Conservation (phyloP, 2,797 vertebrate genomes). For the Eidolon dupreanum region DNA sequence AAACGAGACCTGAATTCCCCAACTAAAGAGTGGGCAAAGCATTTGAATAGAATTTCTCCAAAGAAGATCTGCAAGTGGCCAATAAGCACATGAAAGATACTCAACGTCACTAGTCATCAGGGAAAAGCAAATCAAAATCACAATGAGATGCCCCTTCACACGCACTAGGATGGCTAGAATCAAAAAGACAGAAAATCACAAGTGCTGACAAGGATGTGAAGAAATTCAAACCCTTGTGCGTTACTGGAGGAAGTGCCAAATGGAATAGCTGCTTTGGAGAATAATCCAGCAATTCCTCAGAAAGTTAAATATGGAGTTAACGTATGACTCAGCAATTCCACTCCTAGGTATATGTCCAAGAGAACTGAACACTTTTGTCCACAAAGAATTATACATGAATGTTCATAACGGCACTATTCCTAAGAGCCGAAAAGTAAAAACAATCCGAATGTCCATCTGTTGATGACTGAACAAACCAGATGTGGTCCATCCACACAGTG, state of each 20-base stretch:
- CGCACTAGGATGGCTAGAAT: background rate
- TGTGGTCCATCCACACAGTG: rapidly evolving
- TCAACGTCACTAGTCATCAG: background rate
- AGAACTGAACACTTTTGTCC: background rate
- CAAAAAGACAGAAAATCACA: background rate
- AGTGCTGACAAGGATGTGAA: background rate
- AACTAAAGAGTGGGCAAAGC: background rate
- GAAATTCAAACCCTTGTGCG: background rate
- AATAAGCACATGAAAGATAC: background rate
- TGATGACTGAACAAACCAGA: background rate
- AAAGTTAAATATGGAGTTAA: background rate
- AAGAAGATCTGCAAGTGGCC: background rate
- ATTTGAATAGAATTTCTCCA: background rate
- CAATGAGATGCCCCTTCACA: background rate
- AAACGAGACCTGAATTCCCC: background rate
- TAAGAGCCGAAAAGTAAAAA: background rate
- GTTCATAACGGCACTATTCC: background rate
- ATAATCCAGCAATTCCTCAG: background rate
- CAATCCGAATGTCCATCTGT: background rate
- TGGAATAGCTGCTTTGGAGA: background rate
- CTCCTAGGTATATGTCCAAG: background rate
- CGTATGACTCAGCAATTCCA: background rate
- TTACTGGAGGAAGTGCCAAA: background rate
- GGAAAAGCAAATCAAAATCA: background rate
- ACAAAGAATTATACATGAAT: background rate